These are phyloP conservation scores for Micromys minutus DNA, from an alignment of 2,113 vertebrate species.

Conservation along the genomic window DNA sequence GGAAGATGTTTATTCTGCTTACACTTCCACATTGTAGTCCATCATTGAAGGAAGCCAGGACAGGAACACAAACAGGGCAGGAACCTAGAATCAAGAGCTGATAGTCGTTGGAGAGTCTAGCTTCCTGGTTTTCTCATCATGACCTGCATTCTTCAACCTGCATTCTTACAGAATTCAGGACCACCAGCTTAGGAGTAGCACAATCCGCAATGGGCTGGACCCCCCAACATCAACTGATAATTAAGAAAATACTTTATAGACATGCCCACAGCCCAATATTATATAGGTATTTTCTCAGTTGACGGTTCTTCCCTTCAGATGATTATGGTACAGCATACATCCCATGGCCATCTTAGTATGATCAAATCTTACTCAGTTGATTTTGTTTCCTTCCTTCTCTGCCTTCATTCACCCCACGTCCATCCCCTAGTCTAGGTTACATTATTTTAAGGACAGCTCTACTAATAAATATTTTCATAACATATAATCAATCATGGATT, in stretches of 20 bases:
- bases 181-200: neutral
- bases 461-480: neutral
- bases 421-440: neutral
- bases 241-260: neutral
- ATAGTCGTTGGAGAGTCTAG: neutral
- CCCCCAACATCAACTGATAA: neutral
- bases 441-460: constrained; percentile 16
- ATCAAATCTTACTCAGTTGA: neutral
- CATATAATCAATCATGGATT: neutral
- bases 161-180: neutral
- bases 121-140: neutral
- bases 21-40: neutral
- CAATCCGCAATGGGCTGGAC: neutral
- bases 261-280: neutral
- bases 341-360: neutral
- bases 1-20: neutral
- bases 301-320: neutral
- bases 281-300: neutral
- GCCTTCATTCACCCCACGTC: no score
- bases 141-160: neutral
- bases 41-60: neutral
- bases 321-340: neutral
- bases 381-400: neutral
- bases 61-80: neutral
- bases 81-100: neutral